Evolutionary conservation across 2,113 vertebrate species (phyloP).

Genomic region (Uria lomvia): DNA sequence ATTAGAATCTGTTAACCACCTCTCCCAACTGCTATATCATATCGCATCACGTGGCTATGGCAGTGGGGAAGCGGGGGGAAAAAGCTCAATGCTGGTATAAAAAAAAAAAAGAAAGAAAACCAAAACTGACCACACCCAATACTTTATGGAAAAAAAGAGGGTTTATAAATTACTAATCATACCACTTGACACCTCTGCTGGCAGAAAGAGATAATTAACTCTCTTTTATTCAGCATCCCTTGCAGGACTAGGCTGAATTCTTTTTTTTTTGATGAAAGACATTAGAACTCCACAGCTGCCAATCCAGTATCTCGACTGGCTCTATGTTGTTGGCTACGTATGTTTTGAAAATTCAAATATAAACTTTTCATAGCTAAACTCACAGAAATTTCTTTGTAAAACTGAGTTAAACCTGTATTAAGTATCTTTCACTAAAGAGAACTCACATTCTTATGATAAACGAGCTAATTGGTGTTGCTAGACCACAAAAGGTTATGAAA

Average conservation of each 20-base stretch:
- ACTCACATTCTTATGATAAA: background rate
- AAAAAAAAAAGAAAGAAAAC: background rate
- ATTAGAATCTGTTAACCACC: background rate
- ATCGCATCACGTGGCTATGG: background rate
- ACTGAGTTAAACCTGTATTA: background rate
- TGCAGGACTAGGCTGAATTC: background rate
- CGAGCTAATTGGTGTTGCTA: background rate
- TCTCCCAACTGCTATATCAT: background rate
- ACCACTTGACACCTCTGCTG: background rate
- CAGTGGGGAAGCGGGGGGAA: background rate
- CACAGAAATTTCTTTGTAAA: background rate
- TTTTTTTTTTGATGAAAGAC: background rate
- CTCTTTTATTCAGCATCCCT: background rate
- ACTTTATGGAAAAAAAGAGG: background rate
- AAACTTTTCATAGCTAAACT: background rate
- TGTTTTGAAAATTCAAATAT: background rate
- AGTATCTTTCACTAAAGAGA: background rate
- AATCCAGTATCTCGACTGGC: background rate
- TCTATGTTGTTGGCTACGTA: background rate
- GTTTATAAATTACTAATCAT: background rate
- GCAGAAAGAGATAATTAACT: background rate
- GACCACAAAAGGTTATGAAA: constrained; percentile 55
- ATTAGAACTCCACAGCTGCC: background rate
- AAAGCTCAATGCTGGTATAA: background rate
- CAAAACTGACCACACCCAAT: background rate